Conservation (phyloP, 2,797 vertebrate genomes). For the Phaenicophaeus curvirostris region DNA sequence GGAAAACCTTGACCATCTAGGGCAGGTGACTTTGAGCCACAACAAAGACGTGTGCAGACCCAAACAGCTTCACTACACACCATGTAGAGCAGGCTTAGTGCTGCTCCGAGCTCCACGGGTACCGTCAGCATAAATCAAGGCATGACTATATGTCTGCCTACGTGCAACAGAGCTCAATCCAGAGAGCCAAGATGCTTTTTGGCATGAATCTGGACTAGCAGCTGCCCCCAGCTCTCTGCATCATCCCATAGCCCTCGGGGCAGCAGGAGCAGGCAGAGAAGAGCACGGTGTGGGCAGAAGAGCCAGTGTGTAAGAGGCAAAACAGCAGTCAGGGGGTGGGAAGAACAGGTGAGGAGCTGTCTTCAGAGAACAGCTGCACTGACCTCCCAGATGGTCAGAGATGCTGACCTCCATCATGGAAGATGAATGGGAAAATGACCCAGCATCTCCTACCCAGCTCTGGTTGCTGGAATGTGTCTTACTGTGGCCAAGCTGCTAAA, state of each 20-base stretch:
- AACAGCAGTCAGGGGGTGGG: fast-evolving
- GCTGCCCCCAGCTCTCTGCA: not conserved
- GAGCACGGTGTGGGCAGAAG: not conserved
- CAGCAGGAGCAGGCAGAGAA: not conserved
- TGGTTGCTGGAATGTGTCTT: not conserved
- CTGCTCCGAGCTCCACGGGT: not conserved
- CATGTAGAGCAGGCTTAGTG: not conserved
- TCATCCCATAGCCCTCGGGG: not conserved
- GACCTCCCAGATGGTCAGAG: too few relatives aligned
- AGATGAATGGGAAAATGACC: not conserved
- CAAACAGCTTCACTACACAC: not conserved
- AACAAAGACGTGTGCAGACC: not conserved
- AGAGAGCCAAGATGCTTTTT: fast-evolving
- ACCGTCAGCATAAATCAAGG: not conserved
- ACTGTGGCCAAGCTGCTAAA: not conserved
- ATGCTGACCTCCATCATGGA: not conserved
- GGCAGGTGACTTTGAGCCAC: not conserved
- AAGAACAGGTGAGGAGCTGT: fast-evolving
- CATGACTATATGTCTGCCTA: not conserved
- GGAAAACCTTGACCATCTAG: not conserved
- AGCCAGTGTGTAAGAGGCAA: not conserved
- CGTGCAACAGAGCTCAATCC: not conserved
- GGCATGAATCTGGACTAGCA: not conserved
- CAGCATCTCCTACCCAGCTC: not conserved
- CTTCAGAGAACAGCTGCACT: not conserved